A percentile compares a stretch with the other conserved stretches of the same genome.
These are phyloP conservation scores for Mobula hypostoma DNA, from an alignment of 2,113 vertebrate species.

Conservation along the genomic window DNA sequence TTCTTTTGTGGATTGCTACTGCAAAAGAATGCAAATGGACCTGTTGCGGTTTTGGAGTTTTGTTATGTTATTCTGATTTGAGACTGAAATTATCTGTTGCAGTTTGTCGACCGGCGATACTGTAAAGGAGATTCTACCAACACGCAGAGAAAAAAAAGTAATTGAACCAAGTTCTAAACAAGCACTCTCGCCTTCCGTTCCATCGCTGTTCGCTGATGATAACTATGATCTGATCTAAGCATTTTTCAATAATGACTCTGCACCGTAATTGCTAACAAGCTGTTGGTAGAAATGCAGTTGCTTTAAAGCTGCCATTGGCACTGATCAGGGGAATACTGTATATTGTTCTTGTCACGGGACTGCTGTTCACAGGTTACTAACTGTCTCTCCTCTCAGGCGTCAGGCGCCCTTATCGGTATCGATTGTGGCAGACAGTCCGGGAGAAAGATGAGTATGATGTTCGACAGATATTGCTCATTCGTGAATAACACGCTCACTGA, in stretches of 20 bases:
- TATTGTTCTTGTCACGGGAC: constrained; percentile 45
- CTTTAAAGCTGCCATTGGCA: constrained; percentile 35
- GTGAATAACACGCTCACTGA: constrained; percentile 67
- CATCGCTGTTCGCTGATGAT: background rate
- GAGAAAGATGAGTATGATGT: constrained; percentile 60
- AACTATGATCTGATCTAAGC: background rate
- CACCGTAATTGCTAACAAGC: constrained; percentile 26
- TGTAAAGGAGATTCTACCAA: background rate
- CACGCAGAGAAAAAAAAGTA: background rate
- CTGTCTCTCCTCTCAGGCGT: constrained; percentile 43
- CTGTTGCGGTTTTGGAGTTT: background rate
- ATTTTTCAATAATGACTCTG: background rate
- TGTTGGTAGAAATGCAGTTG: constrained; percentile 37
- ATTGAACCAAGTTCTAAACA: background rate
- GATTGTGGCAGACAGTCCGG: constrained; percentile 56
- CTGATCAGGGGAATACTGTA: constrained; percentile 34
- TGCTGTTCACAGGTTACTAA: constrained; percentile 37
- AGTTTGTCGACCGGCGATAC: background rate
- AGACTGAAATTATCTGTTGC: background rate
- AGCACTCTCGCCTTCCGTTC: no score
- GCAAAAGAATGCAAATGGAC: background rate
- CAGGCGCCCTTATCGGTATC: constrained; percentile 58
- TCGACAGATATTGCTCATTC: constrained; percentile 70
- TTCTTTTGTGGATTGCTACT: background rate
- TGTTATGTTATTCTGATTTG: background rate